Evolutionary conservation across 2,888 invertebrate species (phyloP), one percentile per base, ranked within the genome.

Genomic region (Hololepta plana): DNA sequence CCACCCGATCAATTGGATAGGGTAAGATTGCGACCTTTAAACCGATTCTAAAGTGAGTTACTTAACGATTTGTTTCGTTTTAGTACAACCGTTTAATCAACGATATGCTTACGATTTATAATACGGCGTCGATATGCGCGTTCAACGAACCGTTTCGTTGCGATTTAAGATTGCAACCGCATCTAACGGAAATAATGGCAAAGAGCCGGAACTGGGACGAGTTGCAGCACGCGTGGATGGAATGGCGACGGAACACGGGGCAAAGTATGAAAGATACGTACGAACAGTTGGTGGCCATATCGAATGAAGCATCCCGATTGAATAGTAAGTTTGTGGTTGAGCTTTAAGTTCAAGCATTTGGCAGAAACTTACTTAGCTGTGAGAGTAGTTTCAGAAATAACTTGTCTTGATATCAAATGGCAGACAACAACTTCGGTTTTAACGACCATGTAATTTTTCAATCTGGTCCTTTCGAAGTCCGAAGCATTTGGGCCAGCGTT

Each of bases 241-340:
- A 85, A 47, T 93, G 88, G 80, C 65, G 88, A 39, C 63, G 90
- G 37, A 74, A 80, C 35, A 82, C 87, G 1, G 84, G 80, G 0
- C 67, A 74, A 29, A 66, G 79, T 40, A 67, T 84, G 48, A 62
- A 77, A 33, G 81, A 84, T 36, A 56, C 77, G 15, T 87, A 74
- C 40, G 77, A 81, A 32, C 81, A 85, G 50, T 55, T 85, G 30
- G 71, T 76, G 1, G 72, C 74, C 27, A 48, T 85, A 23, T 79
- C 79, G 30, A 84, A 84, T 40, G 75, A 82, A 33, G 81, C 81
- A 4, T 79, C 84, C 1, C 61, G 62, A 43, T 56, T 74, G 4
- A 85, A 85, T 39, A 84, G 87, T 85, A 56, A 64, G 75, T 63
- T n/a, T n/a, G n/a, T n/a, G n/a, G n/a, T n/a, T n/a, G n/a, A n/a